A percentile compares a stretch with the other conserved stretches of the same genome.
These are phyloP conservation scores for Seira ritae DNA, from an alignment of 2,888 invertebrate genomes.

Conservation along the genomic window DNA sequence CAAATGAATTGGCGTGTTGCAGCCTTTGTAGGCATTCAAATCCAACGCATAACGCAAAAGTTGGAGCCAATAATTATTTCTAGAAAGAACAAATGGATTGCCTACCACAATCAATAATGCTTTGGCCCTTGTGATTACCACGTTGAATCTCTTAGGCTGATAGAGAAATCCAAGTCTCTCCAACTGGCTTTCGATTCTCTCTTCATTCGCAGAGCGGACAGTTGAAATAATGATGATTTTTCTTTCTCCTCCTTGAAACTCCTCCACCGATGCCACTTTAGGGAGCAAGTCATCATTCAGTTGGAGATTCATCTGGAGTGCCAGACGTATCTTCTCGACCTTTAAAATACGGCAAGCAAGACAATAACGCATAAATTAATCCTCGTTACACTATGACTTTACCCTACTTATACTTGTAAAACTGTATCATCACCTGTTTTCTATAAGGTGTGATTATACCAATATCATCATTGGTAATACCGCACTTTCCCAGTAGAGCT, in stretches of 20 bases:
- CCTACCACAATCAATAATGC: slow-evolving; percentile 88
- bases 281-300: slow-evolving; percentile 76
- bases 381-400: too few relatives aligned
- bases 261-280: slow-evolving; percentile 89
- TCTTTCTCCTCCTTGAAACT: slow-evolving; percentile 84
- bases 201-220: slow-evolving; percentile 76
- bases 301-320: slow-evolving; percentile 77
- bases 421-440: slow-evolving; percentile 95
- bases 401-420: too few relatives aligned
- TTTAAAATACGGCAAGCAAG: too few relatives aligned
- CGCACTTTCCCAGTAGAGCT: slow-evolving; percentile 80
- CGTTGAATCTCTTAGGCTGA: slow-evolving; percentile 89
- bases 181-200: slow-evolving; percentile 72
- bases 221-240: slow-evolving; percentile 85
- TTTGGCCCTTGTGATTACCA: slow-evolving; percentile 90
- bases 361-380: too few relatives aligned
- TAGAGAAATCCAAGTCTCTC: slow-evolving; percentile 82
- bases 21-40: slow-evolving; percentile 83
- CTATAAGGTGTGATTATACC: slow-evolving; percentile 95
- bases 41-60: slow-evolving; percentile 81
- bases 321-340: slow-evolving; percentile 81
- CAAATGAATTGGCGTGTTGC: slow-evolving; percentile 78
- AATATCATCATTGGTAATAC: slow-evolving; percentile 83
- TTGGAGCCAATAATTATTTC: slow-evolving; percentile 83
- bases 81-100: slow-evolving; percentile 84